A percentile compares a stretch with the other conserved stretches of the same genome.
Evolutionary conservation across 2,797 vertebrate genomes (phyloP).

Genomic region (Phataginus tetradactyla): DNA sequence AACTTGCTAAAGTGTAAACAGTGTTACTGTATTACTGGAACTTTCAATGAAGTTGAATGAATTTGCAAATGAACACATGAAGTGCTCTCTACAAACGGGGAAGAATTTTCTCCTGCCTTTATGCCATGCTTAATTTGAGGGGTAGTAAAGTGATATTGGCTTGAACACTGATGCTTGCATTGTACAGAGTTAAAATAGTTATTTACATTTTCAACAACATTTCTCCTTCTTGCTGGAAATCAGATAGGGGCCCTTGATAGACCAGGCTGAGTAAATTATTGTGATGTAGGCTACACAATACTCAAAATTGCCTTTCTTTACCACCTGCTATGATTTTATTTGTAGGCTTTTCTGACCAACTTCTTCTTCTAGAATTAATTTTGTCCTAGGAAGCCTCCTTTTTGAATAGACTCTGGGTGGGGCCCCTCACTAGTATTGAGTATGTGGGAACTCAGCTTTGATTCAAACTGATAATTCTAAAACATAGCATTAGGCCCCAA

Average conservation of each 20-base stretch:
- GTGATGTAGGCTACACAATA: neutral
- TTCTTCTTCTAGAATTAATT: slow-evolving; percentile 8
- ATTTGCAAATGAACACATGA: neutral
- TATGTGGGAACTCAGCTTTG: neutral
- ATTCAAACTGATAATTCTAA: neutral
- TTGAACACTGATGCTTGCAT: neutral
- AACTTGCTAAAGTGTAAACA: neutral
- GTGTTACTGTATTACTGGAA: neutral
- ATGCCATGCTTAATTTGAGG: slow-evolving; percentile 1
- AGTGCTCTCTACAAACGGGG: neutral
- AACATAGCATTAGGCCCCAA: neutral
- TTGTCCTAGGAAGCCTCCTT: neutral
- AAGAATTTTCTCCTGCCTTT: neutral
- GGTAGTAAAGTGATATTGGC: neutral
- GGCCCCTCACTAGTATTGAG: neutral
- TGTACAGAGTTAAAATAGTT: neutral
- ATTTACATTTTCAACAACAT: neutral
- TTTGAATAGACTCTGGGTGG: neutral
- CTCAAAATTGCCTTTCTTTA: neutral
- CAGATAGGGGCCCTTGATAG: neutral
- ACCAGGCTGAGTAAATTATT: neutral
- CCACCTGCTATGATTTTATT: neutral
- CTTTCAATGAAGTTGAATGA: neutral
- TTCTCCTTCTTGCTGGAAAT: neutral
- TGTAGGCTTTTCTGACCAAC: neutral